phyloP scores from a whole-genome alignment of 2,888 invertebrate species.

The Eutolmus rufibarbis region DNA sequence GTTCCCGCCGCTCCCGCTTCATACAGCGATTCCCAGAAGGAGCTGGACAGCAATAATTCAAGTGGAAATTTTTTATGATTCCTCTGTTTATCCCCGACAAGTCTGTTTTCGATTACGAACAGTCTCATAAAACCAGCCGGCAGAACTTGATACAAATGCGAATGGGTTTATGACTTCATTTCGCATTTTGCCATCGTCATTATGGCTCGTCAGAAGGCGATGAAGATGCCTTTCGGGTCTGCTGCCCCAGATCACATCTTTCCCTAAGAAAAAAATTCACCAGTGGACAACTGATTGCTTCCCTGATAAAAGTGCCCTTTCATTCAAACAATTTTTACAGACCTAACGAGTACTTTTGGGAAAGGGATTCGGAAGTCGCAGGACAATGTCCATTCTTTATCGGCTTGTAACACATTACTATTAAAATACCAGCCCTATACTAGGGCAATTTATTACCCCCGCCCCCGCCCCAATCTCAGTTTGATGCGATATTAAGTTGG shows the following conservation, averaged over 20 bases:
- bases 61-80: not conserved
- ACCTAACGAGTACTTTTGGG: not conserved
- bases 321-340: not conserved
- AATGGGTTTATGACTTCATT: not conserved
- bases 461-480: not conserved
- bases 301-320: not conserved
- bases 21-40: not conserved
- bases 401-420: not conserved
- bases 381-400: not conserved
- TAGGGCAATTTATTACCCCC: not conserved
- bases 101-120: not conserved
- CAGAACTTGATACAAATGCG: not conserved
- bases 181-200: not conserved
- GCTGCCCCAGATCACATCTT: not conserved
- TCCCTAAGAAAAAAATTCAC: not conserved
- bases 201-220: not conserved
- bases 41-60: not conserved
- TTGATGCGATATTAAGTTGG: not conserved
- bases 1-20: not conserved
- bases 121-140: not conserved
- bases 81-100: not conserved
- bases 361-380: not conserved
- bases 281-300: not conserved
- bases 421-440: not conserved
- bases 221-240: not conserved